Percentiles rank a stretch among this genome's conserved stretches.
These are phyloP conservation scores for Australoheros facetus DNA, from an alignment of 2,797 vertebrate species.

Conservation along the genomic window DNA sequence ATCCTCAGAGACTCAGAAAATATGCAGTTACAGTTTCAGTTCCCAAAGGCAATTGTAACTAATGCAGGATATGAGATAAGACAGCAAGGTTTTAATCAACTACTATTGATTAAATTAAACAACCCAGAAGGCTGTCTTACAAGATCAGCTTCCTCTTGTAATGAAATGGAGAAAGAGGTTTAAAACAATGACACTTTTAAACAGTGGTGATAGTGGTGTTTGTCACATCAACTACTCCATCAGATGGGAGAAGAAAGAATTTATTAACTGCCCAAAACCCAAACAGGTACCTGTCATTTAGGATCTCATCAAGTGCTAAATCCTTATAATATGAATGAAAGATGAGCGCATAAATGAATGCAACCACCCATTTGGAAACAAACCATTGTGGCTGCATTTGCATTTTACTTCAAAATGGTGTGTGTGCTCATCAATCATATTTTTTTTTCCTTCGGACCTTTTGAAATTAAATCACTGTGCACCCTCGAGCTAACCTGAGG, in stretches of 20 bases:
- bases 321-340: conserved; percentile 28
- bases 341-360: conserved; percentile 4
- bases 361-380: conserved; percentile 42
- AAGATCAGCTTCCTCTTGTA: conserved; percentile 25
- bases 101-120: conserved; percentile 54
- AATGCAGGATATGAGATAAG: conserved; percentile 40
- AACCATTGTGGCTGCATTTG: conserved; percentile 44
- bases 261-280: conserved; percentile 32
- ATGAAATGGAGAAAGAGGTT: conserved; percentile 35
- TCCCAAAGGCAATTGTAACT: conserved; percentile 37
- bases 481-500: conserved; percentile 48
- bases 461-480: conserved; percentile 60
- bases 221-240: conserved; percentile 27
- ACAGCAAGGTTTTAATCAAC: conserved; percentile 43
- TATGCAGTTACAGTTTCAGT: conserved; percentile 31
- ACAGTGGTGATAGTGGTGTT: conserved; percentile 18
- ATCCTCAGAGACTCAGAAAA: conserved; percentile 19
- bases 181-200: conserved; percentile 19
- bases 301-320: conserved; percentile 46
- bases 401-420: neutral
- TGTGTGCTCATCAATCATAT: conserved; percentile 39
- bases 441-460: conserved; percentile 28
- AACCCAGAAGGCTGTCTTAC: conserved; percentile 19
- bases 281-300: conserved; percentile 47
- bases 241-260: neutral